These are phyloP conservation scores for Elaphurus davidianus DNA, from an alignment of 2,113 vertebrate genomes.

Conservation along the genomic window DNA sequence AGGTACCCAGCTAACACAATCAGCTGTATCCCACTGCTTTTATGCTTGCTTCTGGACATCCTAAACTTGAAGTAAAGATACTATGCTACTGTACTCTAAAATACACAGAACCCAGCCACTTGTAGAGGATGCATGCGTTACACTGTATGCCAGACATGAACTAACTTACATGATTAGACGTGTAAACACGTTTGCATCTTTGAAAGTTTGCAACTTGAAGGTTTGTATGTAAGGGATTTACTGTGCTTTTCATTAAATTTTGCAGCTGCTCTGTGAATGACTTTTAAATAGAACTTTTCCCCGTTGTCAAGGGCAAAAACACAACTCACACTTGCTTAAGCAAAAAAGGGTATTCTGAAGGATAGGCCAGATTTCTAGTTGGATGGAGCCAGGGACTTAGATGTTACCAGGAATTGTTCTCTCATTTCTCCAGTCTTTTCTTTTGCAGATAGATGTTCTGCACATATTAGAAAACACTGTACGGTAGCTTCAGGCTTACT, in stretches of 20 bases:
- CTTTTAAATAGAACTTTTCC: background rate
- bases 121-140: background rate
- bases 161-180: background rate
- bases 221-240: background rate
- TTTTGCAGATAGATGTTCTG: background rate
- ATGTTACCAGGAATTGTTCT: background rate
- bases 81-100: background rate
- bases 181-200: background rate
- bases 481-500: background rate
- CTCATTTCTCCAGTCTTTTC: background rate
- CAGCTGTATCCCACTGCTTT: background rate
- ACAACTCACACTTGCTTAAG: background rate
- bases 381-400: background rate
- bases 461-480: background rate
- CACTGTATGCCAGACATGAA: background rate
- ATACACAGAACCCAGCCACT: background rate
- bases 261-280: background rate
- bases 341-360: background rate
- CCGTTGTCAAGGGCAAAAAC: background rate
- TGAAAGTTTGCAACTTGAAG: background rate
- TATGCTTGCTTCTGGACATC: background rate
- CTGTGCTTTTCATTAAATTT: background rate
- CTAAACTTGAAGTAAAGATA: background rate
- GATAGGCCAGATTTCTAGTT: background rate
- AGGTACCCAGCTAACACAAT: background rate